A percentile compares a stretch with the other conserved stretches of the same genome.
phyloP scores from a whole-genome alignment of 2,113 vertebrate species.

The Sapayoa aenigma region DNA sequence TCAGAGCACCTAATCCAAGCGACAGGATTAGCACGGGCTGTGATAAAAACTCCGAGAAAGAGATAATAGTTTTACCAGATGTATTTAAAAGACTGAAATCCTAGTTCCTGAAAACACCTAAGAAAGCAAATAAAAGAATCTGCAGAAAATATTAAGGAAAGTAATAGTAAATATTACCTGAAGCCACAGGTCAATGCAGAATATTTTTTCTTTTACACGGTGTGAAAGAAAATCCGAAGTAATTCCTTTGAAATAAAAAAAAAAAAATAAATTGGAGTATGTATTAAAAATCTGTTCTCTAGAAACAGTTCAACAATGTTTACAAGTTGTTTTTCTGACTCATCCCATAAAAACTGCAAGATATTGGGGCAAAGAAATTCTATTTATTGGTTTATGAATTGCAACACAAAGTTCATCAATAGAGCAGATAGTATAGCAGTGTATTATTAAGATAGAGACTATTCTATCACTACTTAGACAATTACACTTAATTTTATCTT shows the following conservation, averaged over 20 bases:
- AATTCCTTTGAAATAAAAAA: background rate
- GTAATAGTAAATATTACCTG: background rate
- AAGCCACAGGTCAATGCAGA: background rate
- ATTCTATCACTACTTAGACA: background rate
- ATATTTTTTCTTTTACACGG: background rate
- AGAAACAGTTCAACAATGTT: background rate
- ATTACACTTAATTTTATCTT: background rate
- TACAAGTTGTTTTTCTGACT: background rate
- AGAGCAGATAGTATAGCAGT: background rate
- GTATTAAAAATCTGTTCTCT: background rate
- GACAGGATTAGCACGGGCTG: background rate
- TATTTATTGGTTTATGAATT: background rate
- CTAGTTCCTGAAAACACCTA: background rate
- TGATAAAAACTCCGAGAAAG: background rate
- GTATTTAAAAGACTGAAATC: background rate
- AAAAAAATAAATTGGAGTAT: background rate
- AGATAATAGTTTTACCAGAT: background rate
- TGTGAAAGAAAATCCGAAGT: background rate
- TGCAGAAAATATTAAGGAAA: background rate
- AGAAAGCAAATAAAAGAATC: background rate
- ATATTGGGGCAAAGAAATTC: background rate
- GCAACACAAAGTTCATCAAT: background rate
- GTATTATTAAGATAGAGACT: background rate
- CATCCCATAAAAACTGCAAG: background rate
- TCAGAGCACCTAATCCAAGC: conserved; percentile 25